These are phyloP conservation scores for Platichthys stellatus DNA, from an alignment of 2,113 vertebrate genomes.

Conservation along the genomic window DNA sequence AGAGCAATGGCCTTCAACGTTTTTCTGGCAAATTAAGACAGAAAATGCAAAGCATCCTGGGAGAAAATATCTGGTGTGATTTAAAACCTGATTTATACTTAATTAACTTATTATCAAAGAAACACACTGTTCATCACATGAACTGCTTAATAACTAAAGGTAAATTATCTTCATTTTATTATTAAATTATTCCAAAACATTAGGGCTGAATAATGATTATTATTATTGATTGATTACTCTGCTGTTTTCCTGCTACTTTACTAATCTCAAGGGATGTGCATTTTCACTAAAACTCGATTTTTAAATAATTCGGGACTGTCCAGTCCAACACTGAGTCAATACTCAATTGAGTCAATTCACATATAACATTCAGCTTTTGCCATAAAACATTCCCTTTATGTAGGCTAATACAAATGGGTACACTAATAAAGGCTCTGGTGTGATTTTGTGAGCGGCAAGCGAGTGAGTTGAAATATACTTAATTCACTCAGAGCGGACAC, in stretches of 20 bases:
- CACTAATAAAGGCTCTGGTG: background rate
- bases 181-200: background rate
- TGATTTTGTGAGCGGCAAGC: background rate
- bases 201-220: background rate
- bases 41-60: conserved; percentile 11
- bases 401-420: background rate
- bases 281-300: too few relatives aligned
- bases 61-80: conserved; percentile 14
- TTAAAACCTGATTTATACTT: conserved; percentile 30
- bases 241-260: background rate
- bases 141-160: background rate
- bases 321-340: background rate
- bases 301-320: too few relatives aligned
- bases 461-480: conserved; percentile 14
- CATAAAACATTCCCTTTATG: background rate
- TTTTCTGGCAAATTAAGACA: background rate
- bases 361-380: too few relatives aligned
- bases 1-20: too few relatives aligned
- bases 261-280: too few relatives aligned
- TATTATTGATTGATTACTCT: background rate
- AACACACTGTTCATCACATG: background rate
- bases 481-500: conserved; percentile 25
- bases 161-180: background rate
- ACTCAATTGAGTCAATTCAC: too few relatives aligned
- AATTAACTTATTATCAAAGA: background rate